Percentiles rank a stretch among this genome's conserved stretches.
Evolutionary conservation across 2,888 invertebrate species (phyloP).

Genomic region (Ligdia adustata): DNA sequence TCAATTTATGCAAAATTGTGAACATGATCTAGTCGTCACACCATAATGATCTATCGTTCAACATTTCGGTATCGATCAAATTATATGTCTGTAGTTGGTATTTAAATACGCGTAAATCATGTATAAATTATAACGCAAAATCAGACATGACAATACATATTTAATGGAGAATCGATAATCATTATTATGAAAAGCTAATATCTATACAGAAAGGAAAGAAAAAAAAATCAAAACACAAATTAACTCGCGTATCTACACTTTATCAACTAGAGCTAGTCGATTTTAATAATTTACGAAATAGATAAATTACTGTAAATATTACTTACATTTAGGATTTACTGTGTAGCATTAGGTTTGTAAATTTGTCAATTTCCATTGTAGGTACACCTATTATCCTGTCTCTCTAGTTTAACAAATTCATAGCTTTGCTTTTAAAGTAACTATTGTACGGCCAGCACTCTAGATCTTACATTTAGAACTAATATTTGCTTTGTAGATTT

Average conservation of each 20-base stretch:
- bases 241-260: constrained; percentile 1
- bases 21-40: constrained; percentile 1
- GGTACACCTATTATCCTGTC: constrained; percentile 60
- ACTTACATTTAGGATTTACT: constrained; percentile 40
- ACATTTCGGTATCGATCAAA: constrained; percentile 9
- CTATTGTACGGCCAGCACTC: constrained; percentile 54
- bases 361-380: constrained; percentile 73
- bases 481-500: constrained; percentile 66
- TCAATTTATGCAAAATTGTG: constrained; percentile 5
- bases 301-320: constrained; percentile 53
- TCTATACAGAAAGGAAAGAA: no score
- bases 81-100: constrained; percentile 7
- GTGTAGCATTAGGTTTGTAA: constrained; percentile 69
- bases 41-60: constrained; percentile 10
- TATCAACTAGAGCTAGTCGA: constrained; percentile 2
- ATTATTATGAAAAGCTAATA: no score
- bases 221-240: not conserved
- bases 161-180: not conserved
- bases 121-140: not conserved
- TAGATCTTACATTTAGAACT: constrained; percentile 50
- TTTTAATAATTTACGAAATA: constrained; percentile 41
- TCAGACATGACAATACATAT: constrained; percentile 3
- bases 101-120: not conserved
- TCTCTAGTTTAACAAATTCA: constrained; percentile 55
- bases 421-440: constrained; percentile 65